A percentile compares a stretch with the other conserved stretches of the same genome.
These are phyloP conservation scores for Holothuria leucospilota DNA, from an alignment of 53 echinoderm and acorn worm genomes.

Conservation along the genomic window DNA sequence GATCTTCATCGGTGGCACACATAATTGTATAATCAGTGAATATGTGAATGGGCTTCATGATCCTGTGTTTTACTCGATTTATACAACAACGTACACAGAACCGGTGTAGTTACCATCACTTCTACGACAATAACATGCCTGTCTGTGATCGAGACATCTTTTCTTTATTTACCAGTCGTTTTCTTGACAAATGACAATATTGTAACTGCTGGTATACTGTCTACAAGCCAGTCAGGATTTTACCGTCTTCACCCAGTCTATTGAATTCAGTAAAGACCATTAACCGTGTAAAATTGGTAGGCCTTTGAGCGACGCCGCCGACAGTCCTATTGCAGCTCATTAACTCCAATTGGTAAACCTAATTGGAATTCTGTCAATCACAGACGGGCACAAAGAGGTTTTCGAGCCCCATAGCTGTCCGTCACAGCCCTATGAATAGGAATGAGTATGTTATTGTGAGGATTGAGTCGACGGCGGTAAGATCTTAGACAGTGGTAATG, in stretches of 20 bases:
- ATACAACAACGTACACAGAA: too few species aligned
- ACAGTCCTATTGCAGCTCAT: slow-evolving; percentile 35
- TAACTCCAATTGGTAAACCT: slow-evolving; percentile 45
- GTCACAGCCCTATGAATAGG: slow-evolving; percentile 39
- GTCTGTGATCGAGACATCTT: background rate
- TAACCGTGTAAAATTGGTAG: slow-evolving; percentile 41
- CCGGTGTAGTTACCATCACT: too few species aligned
- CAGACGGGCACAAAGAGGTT: background rate
- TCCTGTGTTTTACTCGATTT: too few species aligned
- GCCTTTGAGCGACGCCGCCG: slow-evolving; percentile 39
- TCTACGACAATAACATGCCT: too few species aligned
- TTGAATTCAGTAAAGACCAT: slow-evolving; percentile 17
- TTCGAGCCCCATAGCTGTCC: slow-evolving; percentile 22
- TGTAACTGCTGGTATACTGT: slow-evolving; percentile 12
- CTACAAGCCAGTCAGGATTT: slow-evolving; percentile 16
- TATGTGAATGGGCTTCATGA: too few species aligned
- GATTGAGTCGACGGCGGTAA: slow-evolving; percentile 27
- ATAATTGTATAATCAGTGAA: too few species aligned
- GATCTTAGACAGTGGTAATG: slow-evolving; percentile 29
- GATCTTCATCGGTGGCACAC: too few species aligned
- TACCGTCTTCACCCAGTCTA: background rate
- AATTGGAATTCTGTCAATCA: slow-evolving; percentile 48
- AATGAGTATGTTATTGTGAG: slow-evolving; percentile 29
- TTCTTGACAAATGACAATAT: slow-evolving; percentile 47
- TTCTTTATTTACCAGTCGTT: background rate